Conservation (phyloP, 2,888 invertebrate genomes). For the Tridacna crocea region DNA sequence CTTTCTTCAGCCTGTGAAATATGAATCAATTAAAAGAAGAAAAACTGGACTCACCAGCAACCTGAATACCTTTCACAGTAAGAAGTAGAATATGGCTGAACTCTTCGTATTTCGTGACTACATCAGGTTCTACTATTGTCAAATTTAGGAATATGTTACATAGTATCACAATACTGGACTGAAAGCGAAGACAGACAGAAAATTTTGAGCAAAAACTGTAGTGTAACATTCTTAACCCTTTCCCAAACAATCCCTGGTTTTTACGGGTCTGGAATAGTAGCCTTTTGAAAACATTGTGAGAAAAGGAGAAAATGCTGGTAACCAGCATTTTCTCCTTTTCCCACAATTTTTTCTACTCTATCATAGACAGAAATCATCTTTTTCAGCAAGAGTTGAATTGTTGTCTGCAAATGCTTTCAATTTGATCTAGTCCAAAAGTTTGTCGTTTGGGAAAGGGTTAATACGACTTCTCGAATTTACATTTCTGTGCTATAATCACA, state of each 20-base stretch:
- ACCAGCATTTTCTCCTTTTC: background rate
- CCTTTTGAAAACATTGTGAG: no score
- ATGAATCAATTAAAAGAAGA: no score
- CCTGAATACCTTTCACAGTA: slow-evolving; percentile 55
- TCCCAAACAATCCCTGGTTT: no score
- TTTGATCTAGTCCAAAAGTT: no score
- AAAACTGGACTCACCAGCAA: slow-evolving; percentile 53
- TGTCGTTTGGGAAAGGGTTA: no score
- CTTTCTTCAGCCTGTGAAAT: no score
- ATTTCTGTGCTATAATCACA: no score
- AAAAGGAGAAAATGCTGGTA: background rate
- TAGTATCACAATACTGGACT: slow-evolving; percentile 91
- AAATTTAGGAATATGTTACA: slow-evolving; percentile 97
- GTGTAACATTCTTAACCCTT: background rate
- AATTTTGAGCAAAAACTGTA: background rate
- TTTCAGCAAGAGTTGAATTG: no score
- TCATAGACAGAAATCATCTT: no score
- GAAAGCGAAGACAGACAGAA: slow-evolving; percentile 33
- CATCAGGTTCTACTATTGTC: slow-evolving; percentile 93
- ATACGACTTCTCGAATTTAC: no score
- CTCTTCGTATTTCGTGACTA: slow-evolving; percentile 91
- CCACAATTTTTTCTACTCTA: background rate
- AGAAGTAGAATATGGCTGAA: slow-evolving; percentile 89
- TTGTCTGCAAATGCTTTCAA: no score
- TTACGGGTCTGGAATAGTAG: no score